Evolutionary conservation across 2,888 invertebrate species (phyloP).

Genomic region (Scrobipalpa atriplicella): DNA sequence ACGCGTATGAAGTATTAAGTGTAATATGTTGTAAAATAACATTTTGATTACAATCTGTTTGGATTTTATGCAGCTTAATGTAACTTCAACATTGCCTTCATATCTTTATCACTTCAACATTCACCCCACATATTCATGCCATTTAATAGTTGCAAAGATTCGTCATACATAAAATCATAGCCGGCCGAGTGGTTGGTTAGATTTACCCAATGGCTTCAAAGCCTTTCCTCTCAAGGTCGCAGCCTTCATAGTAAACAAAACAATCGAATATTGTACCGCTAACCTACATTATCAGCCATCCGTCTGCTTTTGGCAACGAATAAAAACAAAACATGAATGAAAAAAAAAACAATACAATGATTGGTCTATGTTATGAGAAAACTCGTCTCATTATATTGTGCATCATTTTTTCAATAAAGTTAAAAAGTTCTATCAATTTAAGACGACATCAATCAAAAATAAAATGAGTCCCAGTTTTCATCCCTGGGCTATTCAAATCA

Average conservation of each 20-base stretch:
- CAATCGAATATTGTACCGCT: constrained; percentile 24
- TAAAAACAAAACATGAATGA: constrained; percentile 17
- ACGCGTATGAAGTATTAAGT: too few species aligned
- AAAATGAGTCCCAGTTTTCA: neutral
- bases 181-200: neutral
- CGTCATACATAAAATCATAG: too few species aligned
- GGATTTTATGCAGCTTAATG: too few species aligned
- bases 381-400: too few species aligned
- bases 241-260: constrained; percentile 23
- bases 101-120: too few species aligned
- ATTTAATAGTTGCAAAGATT: too few species aligned
- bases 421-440: too few species aligned
- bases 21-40: too few species aligned
- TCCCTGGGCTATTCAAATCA: neutral
- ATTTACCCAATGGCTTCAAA: neutral
- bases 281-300: constrained; percentile 25
- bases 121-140: too few species aligned
- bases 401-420: too few species aligned
- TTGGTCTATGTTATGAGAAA: neutral
- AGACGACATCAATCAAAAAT: neutral
- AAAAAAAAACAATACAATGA: neutral
- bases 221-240: constrained; percentile 22
- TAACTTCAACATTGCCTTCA: too few species aligned
- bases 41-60: too few species aligned
- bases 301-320: constrained; percentile 28